Evolutionary conservation across 2,797 vertebrate species (phyloP).

Genomic region (Oreonectes daqikongensis): DNA sequence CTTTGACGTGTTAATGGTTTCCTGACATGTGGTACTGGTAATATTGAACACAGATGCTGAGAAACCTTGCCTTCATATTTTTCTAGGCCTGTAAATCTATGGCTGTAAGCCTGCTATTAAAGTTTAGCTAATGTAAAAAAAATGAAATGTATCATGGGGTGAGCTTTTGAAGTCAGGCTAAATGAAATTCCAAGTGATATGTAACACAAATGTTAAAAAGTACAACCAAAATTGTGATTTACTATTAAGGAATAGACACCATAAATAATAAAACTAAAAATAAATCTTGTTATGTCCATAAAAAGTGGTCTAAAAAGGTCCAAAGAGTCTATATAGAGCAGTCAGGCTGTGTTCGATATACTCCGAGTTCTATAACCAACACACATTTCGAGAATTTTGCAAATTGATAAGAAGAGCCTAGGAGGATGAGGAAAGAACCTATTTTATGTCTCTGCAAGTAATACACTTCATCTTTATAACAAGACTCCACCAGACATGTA

Average conservation of each 20-base stretch:
- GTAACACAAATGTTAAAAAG: slow-evolving; percentile 34
- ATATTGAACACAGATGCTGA: slow-evolving; percentile 66
- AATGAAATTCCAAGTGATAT: not conserved
- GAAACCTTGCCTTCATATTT: slow-evolving; percentile 49
- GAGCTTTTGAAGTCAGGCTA: slow-evolving; percentile 6
- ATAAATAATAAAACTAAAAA: too few relatives aligned
- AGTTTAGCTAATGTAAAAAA: slow-evolving; percentile 44
- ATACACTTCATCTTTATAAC: not conserved
- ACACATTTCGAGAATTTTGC: not conserved
- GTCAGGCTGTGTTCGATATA: not conserved
- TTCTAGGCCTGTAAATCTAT: slow-evolving; percentile 46
- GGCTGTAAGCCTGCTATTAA: slow-evolving; percentile 56
- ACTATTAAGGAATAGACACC: too few relatives aligned
- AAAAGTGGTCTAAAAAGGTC: slow-evolving; percentile 1
- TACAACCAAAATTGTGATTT: not conserved
- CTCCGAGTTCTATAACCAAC: slow-evolving; percentile 2
- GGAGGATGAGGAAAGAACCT: slow-evolving; percentile 15
- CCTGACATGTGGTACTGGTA: slow-evolving; percentile 17
- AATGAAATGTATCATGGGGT: slow-evolving; percentile 14
- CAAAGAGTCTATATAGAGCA: not conserved
- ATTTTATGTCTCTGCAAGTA: slow-evolving; percentile 4
- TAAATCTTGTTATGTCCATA: not conserved
- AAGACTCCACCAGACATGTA: not conserved
- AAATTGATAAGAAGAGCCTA: slow-evolving; percentile 12
- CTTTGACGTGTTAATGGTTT: slow-evolving; percentile 17